Conservation (phyloP, 2,888 invertebrate genomes). For the Emesis furor region DNA sequence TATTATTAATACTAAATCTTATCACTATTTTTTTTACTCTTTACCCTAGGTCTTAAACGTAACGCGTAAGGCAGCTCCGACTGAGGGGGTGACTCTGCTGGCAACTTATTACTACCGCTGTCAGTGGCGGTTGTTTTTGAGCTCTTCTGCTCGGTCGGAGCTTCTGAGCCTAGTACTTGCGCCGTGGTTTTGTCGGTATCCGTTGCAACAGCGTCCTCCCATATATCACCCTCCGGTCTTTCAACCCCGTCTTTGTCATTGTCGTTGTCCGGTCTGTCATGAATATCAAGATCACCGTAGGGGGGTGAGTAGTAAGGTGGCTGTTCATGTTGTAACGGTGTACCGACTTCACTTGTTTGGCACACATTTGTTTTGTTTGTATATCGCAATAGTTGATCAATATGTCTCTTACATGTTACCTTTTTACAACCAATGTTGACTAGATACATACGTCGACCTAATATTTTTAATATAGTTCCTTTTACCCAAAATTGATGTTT, state of each 20-base stretch:
- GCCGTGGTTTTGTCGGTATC: neutral
- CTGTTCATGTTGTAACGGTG: neutral
- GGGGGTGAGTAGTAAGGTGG: no score
- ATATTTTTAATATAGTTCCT: neutral
- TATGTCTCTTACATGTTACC: neutral
- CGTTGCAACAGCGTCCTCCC: neutral
- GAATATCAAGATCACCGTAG: no score
- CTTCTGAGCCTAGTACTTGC: neutral
- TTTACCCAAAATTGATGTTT: neutral
- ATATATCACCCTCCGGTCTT: neutral
- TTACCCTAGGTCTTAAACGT: neutral
- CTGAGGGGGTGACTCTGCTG: neutral
- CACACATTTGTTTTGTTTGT: neutral
- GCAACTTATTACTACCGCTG: neutral
- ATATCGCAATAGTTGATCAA: neutral
- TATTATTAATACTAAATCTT: neutral
- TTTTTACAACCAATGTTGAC: neutral
- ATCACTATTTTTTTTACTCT: neutral
- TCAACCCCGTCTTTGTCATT: neutral
- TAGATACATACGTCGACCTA: conserved; percentile 2
- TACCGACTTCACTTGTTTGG: neutral
- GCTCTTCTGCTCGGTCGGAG: neutral
- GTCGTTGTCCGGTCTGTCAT: neutral
- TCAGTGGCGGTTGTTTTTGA: neutral
- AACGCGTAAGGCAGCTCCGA: neutral